Evolutionary conservation across 2,888 invertebrate species (phyloP).

Genomic region (Muscina levida): DNA sequence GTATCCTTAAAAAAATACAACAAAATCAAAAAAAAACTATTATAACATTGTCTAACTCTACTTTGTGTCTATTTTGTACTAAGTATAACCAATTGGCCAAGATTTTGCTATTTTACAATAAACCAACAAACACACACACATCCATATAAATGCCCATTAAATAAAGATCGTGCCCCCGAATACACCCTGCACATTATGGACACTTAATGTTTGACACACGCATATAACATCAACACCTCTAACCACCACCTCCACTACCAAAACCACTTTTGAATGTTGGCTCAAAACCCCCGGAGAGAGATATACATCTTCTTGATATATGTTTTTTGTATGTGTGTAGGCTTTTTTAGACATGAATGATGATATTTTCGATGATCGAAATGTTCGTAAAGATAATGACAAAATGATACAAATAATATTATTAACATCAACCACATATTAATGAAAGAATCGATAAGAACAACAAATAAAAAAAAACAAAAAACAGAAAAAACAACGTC

Average conservation of each 20-base stretch:
- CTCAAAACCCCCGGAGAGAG: slow-evolving; percentile 31
- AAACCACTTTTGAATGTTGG: slow-evolving; percentile 15
- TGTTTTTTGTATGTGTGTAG: slow-evolving; percentile 33
- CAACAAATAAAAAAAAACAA: too few species aligned
- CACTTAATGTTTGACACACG: not conserved
- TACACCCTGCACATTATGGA: not conserved
- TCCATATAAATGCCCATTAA: too few species aligned
- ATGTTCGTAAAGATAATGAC: not conserved
- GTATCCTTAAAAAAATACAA: too few species aligned
- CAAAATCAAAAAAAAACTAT: too few species aligned
- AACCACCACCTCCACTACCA: not conserved
- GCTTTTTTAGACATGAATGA: slow-evolving; percentile 28
- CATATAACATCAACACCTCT: not conserved
- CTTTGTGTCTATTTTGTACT: not conserved
- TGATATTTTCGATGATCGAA: slow-evolving; percentile 9
- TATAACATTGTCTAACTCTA: too few species aligned
- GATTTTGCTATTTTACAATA: slow-evolving; percentile 1
- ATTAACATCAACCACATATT: not conserved
- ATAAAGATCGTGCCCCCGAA: not conserved
- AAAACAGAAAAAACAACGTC: slow-evolving; percentile 10
- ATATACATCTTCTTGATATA: not conserved
- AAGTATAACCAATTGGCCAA: not conserved
- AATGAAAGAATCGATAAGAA: slow-evolving; percentile 21
- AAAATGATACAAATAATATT: slow-evolving; percentile 23
- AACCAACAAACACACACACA: not conserved